Conservation (phyloP, 2,113 vertebrate species). For the Oreotrochilus melanogaster region DNA sequence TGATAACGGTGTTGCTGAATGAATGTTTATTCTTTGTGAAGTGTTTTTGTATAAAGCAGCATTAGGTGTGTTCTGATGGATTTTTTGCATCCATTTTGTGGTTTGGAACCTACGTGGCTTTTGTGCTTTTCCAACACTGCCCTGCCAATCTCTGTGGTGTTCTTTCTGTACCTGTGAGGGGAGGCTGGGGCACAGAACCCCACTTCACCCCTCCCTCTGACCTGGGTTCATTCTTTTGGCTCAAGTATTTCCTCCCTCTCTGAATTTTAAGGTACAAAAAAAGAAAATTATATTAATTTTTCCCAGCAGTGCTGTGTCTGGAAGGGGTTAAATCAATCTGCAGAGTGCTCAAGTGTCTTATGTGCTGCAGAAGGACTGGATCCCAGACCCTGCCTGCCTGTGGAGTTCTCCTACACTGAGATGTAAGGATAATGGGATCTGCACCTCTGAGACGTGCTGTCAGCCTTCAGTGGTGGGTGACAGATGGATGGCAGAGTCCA, state of each 20-base stretch:
- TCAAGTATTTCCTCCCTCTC: background rate
- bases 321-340: background rate
- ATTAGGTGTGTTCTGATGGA: background rate
- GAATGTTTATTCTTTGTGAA: constrained; percentile 5
- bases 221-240: background rate
- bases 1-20: constrained; percentile 15
- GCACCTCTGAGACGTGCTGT: no score
- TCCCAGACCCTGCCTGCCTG: background rate
- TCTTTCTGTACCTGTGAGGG: background rate
- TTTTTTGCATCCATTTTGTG: background rate
- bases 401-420: no score
- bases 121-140: background rate
- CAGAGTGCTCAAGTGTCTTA: background rate
- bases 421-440: no score
- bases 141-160: background rate
- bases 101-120: background rate
- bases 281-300: background rate
- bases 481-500: rapidly evolving
- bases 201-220: background rate
- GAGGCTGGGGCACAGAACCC: background rate
- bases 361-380: background rate
- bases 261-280: background rate
- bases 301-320: background rate
- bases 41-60: background rate
- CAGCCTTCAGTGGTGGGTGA: background rate